Base-by-base conservation (phyloP, 2,113 vertebrate species). In the Dryoscopus gambensis region DNA sequence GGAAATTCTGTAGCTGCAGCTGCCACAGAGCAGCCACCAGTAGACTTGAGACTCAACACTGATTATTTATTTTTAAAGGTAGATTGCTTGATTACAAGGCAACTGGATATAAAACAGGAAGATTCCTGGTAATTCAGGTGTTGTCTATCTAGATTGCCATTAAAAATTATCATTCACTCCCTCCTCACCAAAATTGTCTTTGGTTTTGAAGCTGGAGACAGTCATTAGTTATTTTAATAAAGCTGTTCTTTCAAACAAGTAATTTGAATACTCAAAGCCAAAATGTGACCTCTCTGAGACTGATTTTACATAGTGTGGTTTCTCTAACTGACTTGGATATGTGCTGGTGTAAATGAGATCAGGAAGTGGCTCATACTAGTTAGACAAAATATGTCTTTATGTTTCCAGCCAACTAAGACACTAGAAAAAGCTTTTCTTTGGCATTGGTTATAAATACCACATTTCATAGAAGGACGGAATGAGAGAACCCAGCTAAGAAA, bases 391-490 rank as follows among this genome's bases (percentile, higher is more conserved):
- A 80, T 47, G 46, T 79, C 67, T 93, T 63, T 83, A 77, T 89
- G 47, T 78, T 47, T 96, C n/a, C 52, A 84, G 90, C 88, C 68
- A 95, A 59, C 67, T 93, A 78, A 94, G 71, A 69, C 9, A 5
- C 39, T 77, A 78, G 90, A 63, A 84, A 87, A 94, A 94, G 14
- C 79, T 93, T 91, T 95, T 83, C 50, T 86, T 96, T 94, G 93
- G 90, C 85, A 52, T 44, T 63, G 55, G 42, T 80, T 94, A 52
- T 75, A 88, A 91, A 84, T 81, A 74, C 46, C 63, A 52, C 71
- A 80, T 90, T 91, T 94, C 35, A 9, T 73, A 90, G 82, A 88
- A 78, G 42, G 90, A 90, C 37, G 25, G 10, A 89, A 46, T 94
- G 57, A 90, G 82, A 84, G 56, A 94, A 70, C 77, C 47, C 82